These are phyloP conservation scores for Emmelina monodactyla DNA, from an alignment of 2,888 invertebrate species.

Conservation along the genomic window DNA sequence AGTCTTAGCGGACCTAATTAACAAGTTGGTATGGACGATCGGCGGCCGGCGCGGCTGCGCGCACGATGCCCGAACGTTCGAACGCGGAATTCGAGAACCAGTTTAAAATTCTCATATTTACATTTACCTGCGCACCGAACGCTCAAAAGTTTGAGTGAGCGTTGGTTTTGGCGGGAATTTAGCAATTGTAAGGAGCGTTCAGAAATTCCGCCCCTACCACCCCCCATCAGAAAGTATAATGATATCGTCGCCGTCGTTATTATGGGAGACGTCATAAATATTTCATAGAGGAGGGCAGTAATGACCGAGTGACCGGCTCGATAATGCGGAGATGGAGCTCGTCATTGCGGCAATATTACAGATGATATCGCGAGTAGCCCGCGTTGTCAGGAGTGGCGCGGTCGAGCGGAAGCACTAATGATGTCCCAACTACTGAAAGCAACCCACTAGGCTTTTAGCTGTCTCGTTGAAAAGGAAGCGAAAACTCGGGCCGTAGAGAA, in stretches of 20 bases:
- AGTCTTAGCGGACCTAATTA: constrained; percentile 91
- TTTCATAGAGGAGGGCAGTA: constrained; percentile 64
- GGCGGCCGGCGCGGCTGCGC: constrained; percentile 68
- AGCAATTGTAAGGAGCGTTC: constrained; percentile 64
- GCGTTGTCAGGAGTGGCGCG: too few relatives aligned
- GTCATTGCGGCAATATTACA: constrained; percentile 16
- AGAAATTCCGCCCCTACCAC: constrained; percentile 64
- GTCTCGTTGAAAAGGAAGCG: too few relatives aligned
- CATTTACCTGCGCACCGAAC: constrained; percentile 36
- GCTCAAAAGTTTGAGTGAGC: constrained; percentile 26
- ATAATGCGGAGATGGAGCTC: constrained; percentile 19
- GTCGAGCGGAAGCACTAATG: too few relatives aligned
- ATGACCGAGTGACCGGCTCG: constrained; percentile 58
- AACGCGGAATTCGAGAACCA: constrained; percentile 20
- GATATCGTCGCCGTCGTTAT: constrained; percentile 63
- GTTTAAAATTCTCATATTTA: constrained; percentile 27
- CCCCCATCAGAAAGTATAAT: constrained; percentile 70
- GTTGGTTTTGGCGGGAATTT: constrained; percentile 41
- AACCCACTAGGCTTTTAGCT: too few relatives aligned
- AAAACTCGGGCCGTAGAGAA: too few relatives aligned
- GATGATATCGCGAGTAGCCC: too few relatives aligned
- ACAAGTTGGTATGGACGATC: constrained; percentile 88
- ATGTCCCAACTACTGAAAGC: too few relatives aligned
- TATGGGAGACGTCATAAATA: constrained; percentile 65
- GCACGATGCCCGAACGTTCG: constrained; percentile 24